Base-by-base conservation (phyloP, 1,140 invertebrate genomes). In the Bombus difficillimus region DNA sequence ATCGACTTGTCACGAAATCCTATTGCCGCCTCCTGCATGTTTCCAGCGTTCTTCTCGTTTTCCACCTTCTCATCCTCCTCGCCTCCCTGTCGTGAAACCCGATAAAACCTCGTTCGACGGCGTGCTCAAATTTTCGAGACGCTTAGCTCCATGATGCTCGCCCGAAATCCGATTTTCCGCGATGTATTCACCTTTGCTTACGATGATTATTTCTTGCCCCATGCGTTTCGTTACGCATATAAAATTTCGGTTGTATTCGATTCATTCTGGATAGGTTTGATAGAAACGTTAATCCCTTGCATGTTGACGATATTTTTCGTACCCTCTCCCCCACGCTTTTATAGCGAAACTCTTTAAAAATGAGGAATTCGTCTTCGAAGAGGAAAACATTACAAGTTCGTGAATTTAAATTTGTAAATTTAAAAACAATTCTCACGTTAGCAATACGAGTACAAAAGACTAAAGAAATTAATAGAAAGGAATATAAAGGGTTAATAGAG, bases 1-100 rank as follows among this genome's bases (percentile, higher is more conserved):
- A 90, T 90, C 89, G 88, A 90, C 89, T 90, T 90, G 89, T 87
- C 88, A 85, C 88, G 66, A 85, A 90, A 90, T 90, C 89, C 88
- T 88, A 90, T 90, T 90, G 89, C 83, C 80, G 88, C 59, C 82
- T 79, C 74, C 69, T 80, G 86, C 89, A 90, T 90, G 88, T 90
- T 90, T 90, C 82, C 79, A 78, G 25, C 86, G 68, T 68, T 72
- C 75, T 88, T 75, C 77, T 72, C 83, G 77, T 57, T 53, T 76
- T 81, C 77, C 64, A 32, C 64, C 37, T 28, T 43, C 22, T 13
- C n/a, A 4, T 15, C 32, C 43, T 68, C 75, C 59, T 76, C 75
- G 6, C 62, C 53, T 22, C 12, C 34, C 12, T 13, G 53, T 15
- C 39, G 34, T 73, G 87, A 89, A 89, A 89, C 78, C 76, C 88